phyloP scores from a whole-genome alignment of 2,797 vertebrate species.

The Manis crassicaudata region DNA sequence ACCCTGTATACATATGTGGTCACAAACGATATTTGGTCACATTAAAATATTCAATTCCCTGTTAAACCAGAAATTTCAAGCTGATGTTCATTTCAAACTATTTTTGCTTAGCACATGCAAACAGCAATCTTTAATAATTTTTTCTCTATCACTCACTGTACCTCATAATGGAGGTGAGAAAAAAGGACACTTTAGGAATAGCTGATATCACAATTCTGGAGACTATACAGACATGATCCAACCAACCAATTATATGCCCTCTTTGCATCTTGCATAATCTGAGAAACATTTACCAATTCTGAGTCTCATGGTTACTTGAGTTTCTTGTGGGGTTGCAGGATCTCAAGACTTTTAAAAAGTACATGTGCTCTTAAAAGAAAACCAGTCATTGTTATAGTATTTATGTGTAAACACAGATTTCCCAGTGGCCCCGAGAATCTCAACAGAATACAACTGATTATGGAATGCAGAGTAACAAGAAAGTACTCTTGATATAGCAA shows the following conservation, averaged over 20 bases:
- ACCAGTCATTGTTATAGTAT: slow-evolving; percentile 22
- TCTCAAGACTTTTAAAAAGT: slow-evolving; percentile 30
- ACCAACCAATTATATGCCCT: neutral
- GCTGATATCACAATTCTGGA: neutral
- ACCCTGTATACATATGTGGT: neutral
- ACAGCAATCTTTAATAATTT: neutral
- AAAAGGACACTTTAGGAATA: neutral
- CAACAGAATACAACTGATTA: neutral
- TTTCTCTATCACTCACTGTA: neutral
- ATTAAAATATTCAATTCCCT: slow-evolving; percentile 27
- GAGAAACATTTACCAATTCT: slow-evolving; percentile 48
- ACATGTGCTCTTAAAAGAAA: slow-evolving; percentile 13
- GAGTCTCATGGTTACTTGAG: slow-evolving; percentile 18
- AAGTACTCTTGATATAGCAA: neutral
- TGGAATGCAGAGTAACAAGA: slow-evolving; percentile 46
- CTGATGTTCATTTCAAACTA: slow-evolving; percentile 3
- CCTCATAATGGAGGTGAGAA: slow-evolving; percentile 12
- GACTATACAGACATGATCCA: neutral
- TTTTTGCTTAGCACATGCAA: neutral
- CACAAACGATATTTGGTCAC: slow-evolving; percentile 21
- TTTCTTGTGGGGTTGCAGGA: neutral
- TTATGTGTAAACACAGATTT: slow-evolving; percentile 36
- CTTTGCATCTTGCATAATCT: neutral
- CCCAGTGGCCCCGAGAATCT: slow-evolving; percentile 32
- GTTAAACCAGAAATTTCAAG: slow-evolving; percentile 46